Conservation (phyloP, 2,888 invertebrate species). For the Tortricodes alternella region DNA sequence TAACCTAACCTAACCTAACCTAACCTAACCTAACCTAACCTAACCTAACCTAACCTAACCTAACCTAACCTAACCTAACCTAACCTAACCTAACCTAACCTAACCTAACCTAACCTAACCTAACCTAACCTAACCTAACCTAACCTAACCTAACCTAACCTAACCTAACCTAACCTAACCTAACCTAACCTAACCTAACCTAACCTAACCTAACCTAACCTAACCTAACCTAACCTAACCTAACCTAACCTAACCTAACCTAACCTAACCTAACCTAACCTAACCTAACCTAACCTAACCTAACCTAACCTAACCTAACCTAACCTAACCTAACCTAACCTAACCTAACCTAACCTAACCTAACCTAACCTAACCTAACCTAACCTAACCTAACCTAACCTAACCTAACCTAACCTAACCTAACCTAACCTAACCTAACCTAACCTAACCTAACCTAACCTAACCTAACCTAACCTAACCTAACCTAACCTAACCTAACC, state of each 20-base stretch:
- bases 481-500: constrained; percentile 23
- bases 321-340: constrained; percentile 21
- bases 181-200: constrained; percentile 29
- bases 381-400: constrained; percentile 23
- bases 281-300: constrained; percentile 17
- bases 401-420: constrained; percentile 22
- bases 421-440: constrained; percentile 21
- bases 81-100: constrained; percentile 22
- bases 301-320: constrained; percentile 4
- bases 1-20: constrained; percentile 18
- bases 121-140: constrained; percentile 23
- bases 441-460: constrained; percentile 24
- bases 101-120: constrained; percentile 22
- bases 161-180: constrained; percentile 21
- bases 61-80: constrained; percentile 25
- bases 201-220: constrained; percentile 23
- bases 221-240: constrained; percentile 22
- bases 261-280: constrained; percentile 24
- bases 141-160: constrained; percentile 21
- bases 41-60: constrained; percentile 18
- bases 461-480: constrained; percentile 27
- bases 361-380: constrained; percentile 20
- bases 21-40: constrained; percentile 8
- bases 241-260: constrained; percentile 19
- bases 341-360: constrained; percentile 26